Conservation (phyloP, 1,140 invertebrate species). For the Bacillus rossius region DNA sequence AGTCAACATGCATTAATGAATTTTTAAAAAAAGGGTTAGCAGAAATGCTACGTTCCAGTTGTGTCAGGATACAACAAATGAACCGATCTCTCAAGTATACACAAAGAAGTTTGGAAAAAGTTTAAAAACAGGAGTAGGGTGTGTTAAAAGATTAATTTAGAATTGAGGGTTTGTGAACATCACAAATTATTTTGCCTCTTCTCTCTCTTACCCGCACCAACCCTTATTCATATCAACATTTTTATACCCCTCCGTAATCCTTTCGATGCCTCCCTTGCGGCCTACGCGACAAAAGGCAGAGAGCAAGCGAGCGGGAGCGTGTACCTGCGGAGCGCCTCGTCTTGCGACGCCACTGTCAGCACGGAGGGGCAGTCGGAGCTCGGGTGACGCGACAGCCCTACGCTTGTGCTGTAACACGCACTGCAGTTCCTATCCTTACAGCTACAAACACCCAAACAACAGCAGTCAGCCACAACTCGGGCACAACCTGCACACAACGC, state of each 20-base stretch:
- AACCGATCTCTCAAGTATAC: no score
- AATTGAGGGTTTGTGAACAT: no score
- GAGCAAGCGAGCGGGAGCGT: neutral
- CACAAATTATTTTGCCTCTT: no score
- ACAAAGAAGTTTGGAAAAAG: no score
- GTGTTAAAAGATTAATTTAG: no score
- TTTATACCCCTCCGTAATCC: neutral
- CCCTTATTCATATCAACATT: neutral
- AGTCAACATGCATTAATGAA: no score
- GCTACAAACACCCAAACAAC: constrained; percentile 16
- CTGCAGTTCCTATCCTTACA: constrained; percentile 38
- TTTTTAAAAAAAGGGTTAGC: no score
- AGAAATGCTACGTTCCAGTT: no score
- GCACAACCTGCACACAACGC: neutral
- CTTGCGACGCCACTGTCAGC: constrained; percentile 38
- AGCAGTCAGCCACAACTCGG: neutral
- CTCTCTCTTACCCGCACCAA: neutral
- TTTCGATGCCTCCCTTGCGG: neutral
- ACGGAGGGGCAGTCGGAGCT: constrained; percentile 40
- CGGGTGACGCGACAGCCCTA: constrained; percentile 18
- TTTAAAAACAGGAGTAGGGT: no score
- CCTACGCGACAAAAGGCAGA: no score
- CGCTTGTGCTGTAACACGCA: constrained; percentile 25
- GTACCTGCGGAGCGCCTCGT: constrained; percentile 32
- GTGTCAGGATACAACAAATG: no score